Evolutionary conservation across 2,113 vertebrate species (phyloP).

Genomic region (Hippocampus abdominalis): DNA sequence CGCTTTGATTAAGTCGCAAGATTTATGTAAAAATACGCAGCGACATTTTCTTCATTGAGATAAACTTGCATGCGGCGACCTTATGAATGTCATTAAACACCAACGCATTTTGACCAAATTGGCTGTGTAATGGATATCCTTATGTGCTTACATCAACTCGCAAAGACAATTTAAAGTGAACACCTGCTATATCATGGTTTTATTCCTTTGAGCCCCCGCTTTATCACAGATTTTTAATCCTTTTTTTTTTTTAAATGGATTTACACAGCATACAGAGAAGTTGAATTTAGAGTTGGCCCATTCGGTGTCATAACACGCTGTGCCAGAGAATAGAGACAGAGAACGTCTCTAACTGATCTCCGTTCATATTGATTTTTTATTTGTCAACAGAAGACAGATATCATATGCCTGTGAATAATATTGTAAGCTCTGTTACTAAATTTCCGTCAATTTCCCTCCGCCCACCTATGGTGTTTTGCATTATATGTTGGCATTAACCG

Average conservation of each 20-base stretch:
- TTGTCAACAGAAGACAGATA: too few relatives aligned
- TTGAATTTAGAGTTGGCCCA: too few relatives aligned
- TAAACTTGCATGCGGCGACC: conserved; percentile 9
- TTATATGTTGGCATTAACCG: too few relatives aligned
- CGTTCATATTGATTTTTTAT: too few relatives aligned
- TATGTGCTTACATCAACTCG: not conserved
- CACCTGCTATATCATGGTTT: not conserved
- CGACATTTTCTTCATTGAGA: conserved; percentile 15
- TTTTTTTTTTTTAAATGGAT: not conserved
- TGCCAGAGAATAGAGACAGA: too few relatives aligned
- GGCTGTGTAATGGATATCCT: conserved; percentile 3
- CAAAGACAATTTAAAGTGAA: not conserved
- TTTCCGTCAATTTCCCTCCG: too few relatives aligned
- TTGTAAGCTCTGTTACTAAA: too few relatives aligned
- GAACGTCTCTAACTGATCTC: too few relatives aligned
- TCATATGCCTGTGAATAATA: too few relatives aligned
- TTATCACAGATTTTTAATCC: not conserved
- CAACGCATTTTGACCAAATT: conserved; percentile 7
- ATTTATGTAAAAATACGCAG: conserved; percentile 60
- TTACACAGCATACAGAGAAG: too few relatives aligned
- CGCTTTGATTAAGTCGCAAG: conserved; percentile 64
- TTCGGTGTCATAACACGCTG: too few relatives aligned
- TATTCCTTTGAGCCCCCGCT: not conserved
- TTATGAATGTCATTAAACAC: conserved; percentile 15
- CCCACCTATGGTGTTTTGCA: too few relatives aligned